Base-by-base conservation (phyloP, 2,888 invertebrate species). In the Onthophagus sagittarius region DNA sequence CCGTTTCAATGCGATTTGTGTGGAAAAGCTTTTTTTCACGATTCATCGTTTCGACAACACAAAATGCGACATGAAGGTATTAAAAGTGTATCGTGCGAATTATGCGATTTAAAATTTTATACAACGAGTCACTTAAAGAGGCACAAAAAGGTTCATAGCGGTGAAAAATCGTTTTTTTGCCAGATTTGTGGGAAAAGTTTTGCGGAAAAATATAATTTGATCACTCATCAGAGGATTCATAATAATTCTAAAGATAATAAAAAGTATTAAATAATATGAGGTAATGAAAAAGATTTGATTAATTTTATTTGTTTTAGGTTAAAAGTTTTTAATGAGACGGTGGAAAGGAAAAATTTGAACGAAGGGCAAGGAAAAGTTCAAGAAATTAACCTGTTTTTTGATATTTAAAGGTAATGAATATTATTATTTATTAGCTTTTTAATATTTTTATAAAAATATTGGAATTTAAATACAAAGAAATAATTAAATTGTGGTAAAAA, bases 41-140 rank as follows among this genome's bases (percentile, higher is more conserved):
- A 91, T 80, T 90, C 91, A 63, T 91, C 91, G 64, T 91, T 91
- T 85, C 90, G 89, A 83, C 90, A 91, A 88, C 92, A 92, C 85
- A 88, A 88, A 82, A 83, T 91, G 81, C 89, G 89, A 33, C 92
- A 92, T 84, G 87, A 88, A 64, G 90, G 90, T 75, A 83, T 88
- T 77, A 90, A 90, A 84, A 87, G 88, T 74, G 89, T 88, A 85
- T 84, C 88, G 76, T 90, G 90, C 82, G 85, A 86, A 79, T 84
- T 87, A 77, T 92, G 92, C 84, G 88, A 89, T 15, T 84, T 89
- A 71, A 88, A 88, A 76, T 87, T 92, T 69, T 87, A 90, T 83
- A 90, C 90, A 77, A 88, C 88, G 76, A 91, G 91, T 74, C 91
- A 92, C 82, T 86, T 92, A 79, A 90, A 89, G 85, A 87, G 91